These are phyloP conservation scores for Sphenopsis melanotis DNA, from an alignment of 2,797 vertebrate genomes.

Conservation along the genomic window DNA sequence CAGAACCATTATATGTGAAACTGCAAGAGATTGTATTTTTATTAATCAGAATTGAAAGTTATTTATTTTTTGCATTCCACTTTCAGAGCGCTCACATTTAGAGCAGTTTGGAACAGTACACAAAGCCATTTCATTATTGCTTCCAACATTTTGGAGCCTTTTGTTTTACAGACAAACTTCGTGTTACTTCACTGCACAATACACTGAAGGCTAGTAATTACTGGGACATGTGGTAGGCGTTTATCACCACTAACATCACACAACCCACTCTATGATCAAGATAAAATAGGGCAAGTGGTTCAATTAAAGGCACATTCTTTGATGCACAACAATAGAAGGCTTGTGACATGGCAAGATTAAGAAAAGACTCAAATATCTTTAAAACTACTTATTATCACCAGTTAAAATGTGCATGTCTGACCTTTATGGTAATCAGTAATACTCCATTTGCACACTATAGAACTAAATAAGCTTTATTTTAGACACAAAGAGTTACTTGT, in stretches of 20 bases:
- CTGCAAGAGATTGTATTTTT: not conserved
- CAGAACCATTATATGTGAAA: not conserved
- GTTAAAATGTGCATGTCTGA: slow-evolving; percentile 79
- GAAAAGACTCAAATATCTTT: slow-evolving; percentile 80
- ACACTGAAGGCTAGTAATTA: slow-evolving; percentile 79
- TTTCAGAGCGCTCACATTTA: slow-evolving; percentile 20
- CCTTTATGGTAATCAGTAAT: slow-evolving; percentile 80
- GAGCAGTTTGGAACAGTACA: slow-evolving; percentile 22
- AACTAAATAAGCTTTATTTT: slow-evolving; percentile 77
- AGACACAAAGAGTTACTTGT: slow-evolving; percentile 67
- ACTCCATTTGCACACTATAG: slow-evolving; percentile 58
- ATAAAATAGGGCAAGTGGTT: slow-evolving; percentile 78
- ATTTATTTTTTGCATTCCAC: not conserved
- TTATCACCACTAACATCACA: slow-evolving; percentile 73
- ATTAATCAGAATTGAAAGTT: not conserved
- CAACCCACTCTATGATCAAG: slow-evolving; percentile 73
- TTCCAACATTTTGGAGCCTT: slow-evolving; percentile 69
- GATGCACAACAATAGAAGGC: slow-evolving; percentile 80
- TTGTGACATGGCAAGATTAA: slow-evolving; percentile 79
- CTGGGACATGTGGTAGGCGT: slow-evolving; percentile 71
- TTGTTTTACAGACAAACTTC: slow-evolving; percentile 65
- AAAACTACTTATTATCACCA: slow-evolving; percentile 81
- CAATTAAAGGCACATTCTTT: slow-evolving; percentile 79
- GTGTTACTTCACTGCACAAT: slow-evolving; percentile 64
- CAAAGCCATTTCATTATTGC: slow-evolving; percentile 57